phyloP scores from a whole-genome alignment of 2,113 vertebrate genomes.

The Phodopus roborovskii region DNA sequence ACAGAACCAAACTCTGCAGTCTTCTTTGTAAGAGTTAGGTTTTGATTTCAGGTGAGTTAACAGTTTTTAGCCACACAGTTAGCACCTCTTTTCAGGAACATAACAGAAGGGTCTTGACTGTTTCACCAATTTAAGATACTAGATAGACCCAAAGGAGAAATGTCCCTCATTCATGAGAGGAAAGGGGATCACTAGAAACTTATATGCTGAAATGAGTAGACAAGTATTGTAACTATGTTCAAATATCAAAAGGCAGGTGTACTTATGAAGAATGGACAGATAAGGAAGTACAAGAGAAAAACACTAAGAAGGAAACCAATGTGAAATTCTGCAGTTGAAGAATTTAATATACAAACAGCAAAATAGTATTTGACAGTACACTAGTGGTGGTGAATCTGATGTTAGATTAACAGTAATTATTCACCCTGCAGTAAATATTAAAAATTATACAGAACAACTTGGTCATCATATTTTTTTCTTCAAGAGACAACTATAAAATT shows the following conservation, averaged over 20 bases:
- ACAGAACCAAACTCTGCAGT: background rate
- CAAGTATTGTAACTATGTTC: background rate
- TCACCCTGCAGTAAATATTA: background rate
- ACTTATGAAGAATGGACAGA: background rate
- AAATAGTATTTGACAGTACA: background rate
- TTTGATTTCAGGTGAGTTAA: conserved; percentile 15
- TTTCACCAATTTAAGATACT: background rate
- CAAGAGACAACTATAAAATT: background rate
- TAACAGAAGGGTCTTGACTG: background rate
- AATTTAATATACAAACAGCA: conserved; percentile 29
- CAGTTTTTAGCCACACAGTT: background rate
- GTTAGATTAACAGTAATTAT: background rate
- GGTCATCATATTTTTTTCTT: background rate
- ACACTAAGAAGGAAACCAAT: background rate
- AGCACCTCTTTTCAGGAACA: background rate
- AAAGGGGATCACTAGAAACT: background rate
- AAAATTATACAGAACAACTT: background rate
- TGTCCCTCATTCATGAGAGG: conserved; percentile 1
- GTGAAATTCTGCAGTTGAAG: conserved; percentile 25
- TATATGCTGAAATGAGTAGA: background rate
- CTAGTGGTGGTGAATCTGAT: conserved; percentile 24
- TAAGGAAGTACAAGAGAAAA: conserved; percentile 17
- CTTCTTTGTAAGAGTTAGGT: background rate
- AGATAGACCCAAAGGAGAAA: conserved; percentile 21
- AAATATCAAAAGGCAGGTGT: background rate